phyloP scores from a whole-genome alignment of 92 coral and sea anemone genomes.

The Chrysogorgia sp. region DNA sequence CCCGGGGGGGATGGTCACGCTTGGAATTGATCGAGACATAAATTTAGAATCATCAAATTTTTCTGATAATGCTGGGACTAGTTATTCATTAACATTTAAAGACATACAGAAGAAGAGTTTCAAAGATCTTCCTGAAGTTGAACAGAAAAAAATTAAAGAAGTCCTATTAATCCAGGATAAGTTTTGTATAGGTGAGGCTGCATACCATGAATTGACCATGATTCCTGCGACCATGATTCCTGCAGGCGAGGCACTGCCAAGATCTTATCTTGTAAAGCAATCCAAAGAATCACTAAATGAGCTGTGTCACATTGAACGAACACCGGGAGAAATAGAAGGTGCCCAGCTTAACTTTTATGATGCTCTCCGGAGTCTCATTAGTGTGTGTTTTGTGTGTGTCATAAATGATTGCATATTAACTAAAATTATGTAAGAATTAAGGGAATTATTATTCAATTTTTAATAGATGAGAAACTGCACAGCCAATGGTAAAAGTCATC shows the following conservation, averaged over 20 bases:
- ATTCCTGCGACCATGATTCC: too few relatives aligned
- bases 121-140: slow-evolving; percentile 14
- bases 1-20: too few relatives aligned
- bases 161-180: slow-evolving; percentile 6
- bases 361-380: slow-evolving; percentile 68
- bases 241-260: neutral
- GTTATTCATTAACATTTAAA: neutral
- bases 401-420: too few relatives aligned
- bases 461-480: neutral
- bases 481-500: neutral
- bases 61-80: neutral
- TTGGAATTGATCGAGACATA: too few relatives aligned
- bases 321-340: neutral
- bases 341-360: slow-evolving; percentile 18
- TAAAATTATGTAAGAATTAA: too few relatives aligned
- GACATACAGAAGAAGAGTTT: neutral
- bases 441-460: too few relatives aligned
- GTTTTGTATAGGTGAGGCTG: too few relatives aligned
- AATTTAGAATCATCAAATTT: neutral
- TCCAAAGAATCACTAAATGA: neutral
- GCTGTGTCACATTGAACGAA: neutral
- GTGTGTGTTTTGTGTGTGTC: too few relatives aligned
- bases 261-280: neutral
- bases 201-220: neutral
- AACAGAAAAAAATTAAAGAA: slow-evolving; percentile 11